These are phyloP conservation scores for Oreotrochilus melanogaster DNA, from an alignment of 2,113 vertebrate genomes.

Conservation along the genomic window DNA sequence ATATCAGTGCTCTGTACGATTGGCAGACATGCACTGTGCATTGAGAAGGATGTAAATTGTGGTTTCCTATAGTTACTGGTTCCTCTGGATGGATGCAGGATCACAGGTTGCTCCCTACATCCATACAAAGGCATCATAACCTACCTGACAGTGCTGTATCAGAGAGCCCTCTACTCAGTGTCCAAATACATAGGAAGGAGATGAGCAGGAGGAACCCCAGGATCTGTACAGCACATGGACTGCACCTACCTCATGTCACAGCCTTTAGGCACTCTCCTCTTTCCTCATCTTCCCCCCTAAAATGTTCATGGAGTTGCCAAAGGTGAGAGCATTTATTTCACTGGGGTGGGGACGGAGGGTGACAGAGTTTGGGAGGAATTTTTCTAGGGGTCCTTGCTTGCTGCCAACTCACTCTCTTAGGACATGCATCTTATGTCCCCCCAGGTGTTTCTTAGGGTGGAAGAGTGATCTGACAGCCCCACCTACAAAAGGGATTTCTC, in stretches of 20 bases:
- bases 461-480: background rate
- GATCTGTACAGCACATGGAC: accelerated
- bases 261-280: background rate
- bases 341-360: too few species aligned
- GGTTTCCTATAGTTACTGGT: background rate
- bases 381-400: background rate
- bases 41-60: background rate
- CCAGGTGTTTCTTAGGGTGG: background rate
- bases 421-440: accelerated
- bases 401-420: background rate
- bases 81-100: background rate
- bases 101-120: background rate
- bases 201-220: accelerated
- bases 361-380: background rate
- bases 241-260: background rate
- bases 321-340: background rate
- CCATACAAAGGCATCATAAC: background rate
- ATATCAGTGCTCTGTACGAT: background rate
- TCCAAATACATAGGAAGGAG: background rate
- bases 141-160: too few species aligned
- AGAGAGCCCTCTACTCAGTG: background rate
- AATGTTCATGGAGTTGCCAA: background rate
- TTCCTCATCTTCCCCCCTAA: background rate
- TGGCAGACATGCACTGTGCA: accelerated
- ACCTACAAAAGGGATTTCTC: background rate